Base-by-base conservation (phyloP, 1,140 invertebrate genomes). In the Amyelois transitella region DNA sequence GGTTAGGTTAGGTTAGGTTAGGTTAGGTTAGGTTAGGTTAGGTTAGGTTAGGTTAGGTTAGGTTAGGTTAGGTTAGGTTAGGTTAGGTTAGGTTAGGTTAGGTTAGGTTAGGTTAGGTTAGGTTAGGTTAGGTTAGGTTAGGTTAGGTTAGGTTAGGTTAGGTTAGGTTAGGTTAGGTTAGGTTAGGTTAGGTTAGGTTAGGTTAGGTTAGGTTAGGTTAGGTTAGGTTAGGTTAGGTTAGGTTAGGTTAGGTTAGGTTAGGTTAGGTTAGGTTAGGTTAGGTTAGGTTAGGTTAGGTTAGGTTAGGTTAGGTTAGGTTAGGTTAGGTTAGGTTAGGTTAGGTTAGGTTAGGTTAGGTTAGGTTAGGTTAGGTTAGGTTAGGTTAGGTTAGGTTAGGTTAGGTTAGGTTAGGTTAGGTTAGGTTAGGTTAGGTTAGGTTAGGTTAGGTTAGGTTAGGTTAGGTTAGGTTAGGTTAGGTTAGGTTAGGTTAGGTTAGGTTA, bases 81-180 rank as follows among this genome's bases (percentile, higher is more conserved):
- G 61, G 64, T 65, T 52, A 63, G 64, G 61, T 72, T 57, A 66
- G 70, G 58, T 64, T 61, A 58, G 67, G 54, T 51, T 51, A 57
- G 55, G 48, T 51, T 51, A 51, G 48, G 48, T 57, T 57, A 51
- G 48, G 50, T 51, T 51, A 55, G 53, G 53, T 55, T 55, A 49
- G 53, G 24, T 28, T 49, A 32, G 25, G 25, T 5, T 28, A 5
- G 25, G 25, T 6, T 6, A 28, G 25, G 25, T 28, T 5, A 5
- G 25, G 5, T 28, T 28, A 6, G 25, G 6, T 44, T 44, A 7
- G 24, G 24, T 51, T 51, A 18, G 24, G 12, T 18, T 10, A 28
- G 5, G 5, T 28, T 28, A 6, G 5, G 25, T 28, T 28, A 28
- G 10, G 10, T 10, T 28, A 10, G 10, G 10, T 28, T 28, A 28